These are phyloP conservation scores for Agapornis canus DNA, from an alignment of 2,797 vertebrate species.

Conservation along the genomic window DNA sequence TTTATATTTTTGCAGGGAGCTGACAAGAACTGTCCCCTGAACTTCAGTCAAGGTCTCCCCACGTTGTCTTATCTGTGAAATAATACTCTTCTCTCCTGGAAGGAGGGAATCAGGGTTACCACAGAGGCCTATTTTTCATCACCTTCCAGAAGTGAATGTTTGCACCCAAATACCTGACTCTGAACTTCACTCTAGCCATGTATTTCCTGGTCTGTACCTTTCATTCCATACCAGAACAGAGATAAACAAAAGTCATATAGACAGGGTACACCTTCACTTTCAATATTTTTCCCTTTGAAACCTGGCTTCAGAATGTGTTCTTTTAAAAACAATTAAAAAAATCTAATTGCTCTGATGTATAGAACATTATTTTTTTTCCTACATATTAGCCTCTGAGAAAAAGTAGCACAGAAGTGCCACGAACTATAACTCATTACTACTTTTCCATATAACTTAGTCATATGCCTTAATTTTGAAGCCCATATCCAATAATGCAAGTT, in stretches of 20 bases:
- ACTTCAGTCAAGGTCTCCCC: background rate
- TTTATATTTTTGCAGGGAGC: background rate
- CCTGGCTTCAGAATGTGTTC: background rate
- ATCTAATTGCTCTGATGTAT: background rate
- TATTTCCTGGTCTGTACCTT: background rate
- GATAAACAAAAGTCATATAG: background rate
- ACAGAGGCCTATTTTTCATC: background rate
- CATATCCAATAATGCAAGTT: background rate
- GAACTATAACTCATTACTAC: background rate
- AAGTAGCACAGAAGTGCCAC: background rate
- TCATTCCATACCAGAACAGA: background rate
- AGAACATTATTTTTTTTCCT: background rate
- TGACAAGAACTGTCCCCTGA: background rate
- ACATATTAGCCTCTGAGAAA: background rate
- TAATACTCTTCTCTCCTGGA: background rate
- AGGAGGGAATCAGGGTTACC: background rate
- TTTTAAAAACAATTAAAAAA: background rate
- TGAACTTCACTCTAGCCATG: background rate
- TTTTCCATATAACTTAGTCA: background rate
- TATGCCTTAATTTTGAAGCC: background rate
- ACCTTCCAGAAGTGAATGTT: background rate
- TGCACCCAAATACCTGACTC: background rate
- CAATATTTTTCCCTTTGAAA: background rate
- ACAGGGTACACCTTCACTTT: background rate
- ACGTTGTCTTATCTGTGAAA: background rate